phyloP scores from a whole-genome alignment of 2,888 invertebrate genomes.

The Acronicta alni region DNA sequence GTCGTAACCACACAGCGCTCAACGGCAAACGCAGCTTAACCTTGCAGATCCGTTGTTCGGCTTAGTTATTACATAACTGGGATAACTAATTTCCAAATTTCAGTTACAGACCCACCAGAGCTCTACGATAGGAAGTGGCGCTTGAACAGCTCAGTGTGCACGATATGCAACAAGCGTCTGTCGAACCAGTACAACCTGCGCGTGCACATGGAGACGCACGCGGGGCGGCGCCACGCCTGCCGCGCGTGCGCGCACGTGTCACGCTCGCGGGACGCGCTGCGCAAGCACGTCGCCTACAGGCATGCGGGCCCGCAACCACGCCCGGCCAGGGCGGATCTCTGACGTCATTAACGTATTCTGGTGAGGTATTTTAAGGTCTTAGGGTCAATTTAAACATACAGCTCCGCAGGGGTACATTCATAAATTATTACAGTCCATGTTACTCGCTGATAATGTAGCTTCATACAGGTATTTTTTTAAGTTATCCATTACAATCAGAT shows the following conservation, averaged over 20 bases:
- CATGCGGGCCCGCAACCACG: constrained; percentile 88
- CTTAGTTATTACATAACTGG: too few species aligned
- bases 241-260: constrained; percentile 96
- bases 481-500: too few species aligned
- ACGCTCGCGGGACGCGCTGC: constrained; percentile 94
- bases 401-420: too few species aligned
- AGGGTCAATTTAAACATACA: too few species aligned
- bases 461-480: too few species aligned
- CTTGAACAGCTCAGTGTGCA: constrained; percentile 90
- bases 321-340: constrained; percentile 50
- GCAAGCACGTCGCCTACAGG: constrained; percentile 96
- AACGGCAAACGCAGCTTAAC: too few species aligned
- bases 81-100: background rate
- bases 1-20: too few species aligned
- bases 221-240: constrained; percentile 96
- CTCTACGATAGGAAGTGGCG: constrained; percentile 80
- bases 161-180: constrained; percentile 95
- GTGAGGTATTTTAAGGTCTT: too few species aligned
- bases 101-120: constrained; percentile 69
- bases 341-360: constrained; percentile 10
- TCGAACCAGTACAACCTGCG: constrained; percentile 97
- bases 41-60: too few species aligned
- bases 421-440: too few species aligned
- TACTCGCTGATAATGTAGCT: too few species aligned
- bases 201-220: constrained; percentile 97